phyloP scores from a whole-genome alignment of 2,888 invertebrate species.

The Lysandra coridon region DNA sequence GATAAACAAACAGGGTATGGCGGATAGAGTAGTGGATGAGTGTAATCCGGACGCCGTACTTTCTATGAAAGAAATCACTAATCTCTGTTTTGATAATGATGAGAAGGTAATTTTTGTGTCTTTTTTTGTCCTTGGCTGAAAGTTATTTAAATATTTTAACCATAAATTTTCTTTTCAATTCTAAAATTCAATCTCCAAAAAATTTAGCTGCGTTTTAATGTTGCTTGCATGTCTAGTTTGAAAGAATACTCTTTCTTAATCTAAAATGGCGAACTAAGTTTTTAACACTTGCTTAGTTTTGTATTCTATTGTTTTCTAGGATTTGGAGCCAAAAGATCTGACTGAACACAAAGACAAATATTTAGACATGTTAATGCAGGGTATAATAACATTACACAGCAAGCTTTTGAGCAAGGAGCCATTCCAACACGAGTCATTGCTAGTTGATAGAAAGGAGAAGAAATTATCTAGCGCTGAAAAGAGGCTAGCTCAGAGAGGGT shows the following conservation, averaged over 20 bases:
- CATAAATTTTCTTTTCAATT: neutral
- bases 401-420: slow-evolving; percentile 89
- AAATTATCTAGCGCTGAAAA: slow-evolving; percentile 96
- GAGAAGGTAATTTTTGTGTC: slow-evolving; percentile 68
- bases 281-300: neutral
- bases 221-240: no score
- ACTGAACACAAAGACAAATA: slow-evolving; percentile 86
- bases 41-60: slow-evolving; percentile 97
- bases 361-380: slow-evolving; percentile 90
- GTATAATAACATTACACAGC: slow-evolving; percentile 83
- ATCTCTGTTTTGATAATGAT: slow-evolving; percentile 94
- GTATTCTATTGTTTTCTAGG: slow-evolving; percentile 57
- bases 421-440: slow-evolving; percentile 96
- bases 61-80: slow-evolving; percentile 93
- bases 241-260: neutral
- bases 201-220: neutral
- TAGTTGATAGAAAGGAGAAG: slow-evolving; percentile 96
- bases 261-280: neutral
- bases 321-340: slow-evolving; percentile 88
- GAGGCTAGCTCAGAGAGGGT: slow-evolving; percentile 91
- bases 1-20: slow-evolving; percentile 99
- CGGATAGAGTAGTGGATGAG: slow-evolving; percentile 98
- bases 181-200: neutral
- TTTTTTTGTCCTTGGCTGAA: neutral
- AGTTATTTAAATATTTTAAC: neutral